A percentile compares a stretch with the other conserved stretches of the same genome.
phyloP scores from a whole-genome alignment of 1,140 invertebrate genomes.

The Cyclina sinensis region DNA sequence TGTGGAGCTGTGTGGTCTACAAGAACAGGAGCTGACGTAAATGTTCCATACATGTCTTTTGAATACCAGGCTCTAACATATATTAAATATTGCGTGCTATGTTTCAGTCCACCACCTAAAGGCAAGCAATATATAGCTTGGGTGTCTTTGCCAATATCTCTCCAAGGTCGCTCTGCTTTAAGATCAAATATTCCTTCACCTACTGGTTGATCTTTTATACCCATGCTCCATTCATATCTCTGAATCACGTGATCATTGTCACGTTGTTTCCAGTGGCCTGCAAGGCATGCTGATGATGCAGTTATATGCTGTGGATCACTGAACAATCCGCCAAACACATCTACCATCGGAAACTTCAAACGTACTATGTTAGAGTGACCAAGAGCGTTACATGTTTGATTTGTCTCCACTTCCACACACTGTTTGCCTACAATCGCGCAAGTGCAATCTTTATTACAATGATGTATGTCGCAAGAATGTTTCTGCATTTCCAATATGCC shows the following conservation, averaged over 20 bases:
- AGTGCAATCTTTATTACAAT: constrained; percentile 48
- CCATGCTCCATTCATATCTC: constrained; percentile 56
- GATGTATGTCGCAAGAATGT: constrained; percentile 44
- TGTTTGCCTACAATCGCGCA: constrained; percentile 35
- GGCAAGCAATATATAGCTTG: constrained; percentile 34
- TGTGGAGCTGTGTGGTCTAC: constrained; percentile 24
- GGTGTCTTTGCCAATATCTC: constrained; percentile 14
- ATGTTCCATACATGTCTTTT: neutral
- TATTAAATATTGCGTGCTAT: neutral
- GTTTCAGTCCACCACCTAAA: neutral
- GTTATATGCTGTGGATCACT: neutral
- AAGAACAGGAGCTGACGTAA: neutral
- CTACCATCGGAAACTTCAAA: neutral
- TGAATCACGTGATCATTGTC: neutral
- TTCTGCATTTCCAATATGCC: constrained; percentile 37
- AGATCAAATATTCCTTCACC: constrained; percentile 31
- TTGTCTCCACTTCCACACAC: neutral
- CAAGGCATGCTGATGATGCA: constrained; percentile 29
- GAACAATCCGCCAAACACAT: constrained; percentile 16
- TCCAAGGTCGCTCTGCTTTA: constrained; percentile 24
- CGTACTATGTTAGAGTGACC: neutral
- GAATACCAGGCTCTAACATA: constrained; percentile 42
- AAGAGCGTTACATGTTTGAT: neutral
- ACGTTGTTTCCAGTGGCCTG: neutral
- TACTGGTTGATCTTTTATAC: neutral